phyloP scores from a whole-genome alignment of 2,888 invertebrate genomes.

The Barypeithes pellucidus region DNA sequence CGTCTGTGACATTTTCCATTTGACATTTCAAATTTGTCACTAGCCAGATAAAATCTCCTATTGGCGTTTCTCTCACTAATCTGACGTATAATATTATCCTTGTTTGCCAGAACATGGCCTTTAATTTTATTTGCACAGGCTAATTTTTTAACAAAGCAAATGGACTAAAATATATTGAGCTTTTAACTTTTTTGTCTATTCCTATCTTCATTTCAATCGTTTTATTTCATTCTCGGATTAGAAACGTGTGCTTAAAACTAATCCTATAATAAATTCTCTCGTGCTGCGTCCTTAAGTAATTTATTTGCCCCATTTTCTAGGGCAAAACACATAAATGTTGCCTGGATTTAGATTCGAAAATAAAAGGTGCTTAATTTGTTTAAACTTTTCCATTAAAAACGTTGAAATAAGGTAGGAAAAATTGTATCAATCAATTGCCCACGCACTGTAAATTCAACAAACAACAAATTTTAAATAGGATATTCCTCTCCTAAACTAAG shows the following conservation, averaged over 20 bases:
- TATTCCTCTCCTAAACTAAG: too few relatives aligned
- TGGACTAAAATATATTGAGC: conserved; percentile 1
- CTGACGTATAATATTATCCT: too few relatives aligned
- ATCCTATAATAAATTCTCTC: conserved; percentile 45
- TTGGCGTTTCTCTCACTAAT: too few relatives aligned
- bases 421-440: too few relatives aligned
- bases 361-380: background rate
- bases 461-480: too few relatives aligned
- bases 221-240: conserved; percentile 44
- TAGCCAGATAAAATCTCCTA: too few relatives aligned
- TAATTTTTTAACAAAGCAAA: background rate
- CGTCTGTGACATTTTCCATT: too few relatives aligned
- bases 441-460: too few relatives aligned
- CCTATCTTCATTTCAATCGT: conserved; percentile 19
- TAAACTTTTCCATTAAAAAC: background rate
- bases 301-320: conserved; percentile 20
- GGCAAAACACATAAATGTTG: conserved; percentile 11
- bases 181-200: background rate
- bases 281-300: conserved; percentile 30
- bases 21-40: too few relatives aligned
- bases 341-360: background rate
- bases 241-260: conserved; percentile 44
- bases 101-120: too few relatives aligned
- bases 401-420: background rate
- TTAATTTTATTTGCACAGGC: background rate